phyloP scores from a whole-genome alignment of 2,113 vertebrate species.

The Semnornis frantzii region DNA sequence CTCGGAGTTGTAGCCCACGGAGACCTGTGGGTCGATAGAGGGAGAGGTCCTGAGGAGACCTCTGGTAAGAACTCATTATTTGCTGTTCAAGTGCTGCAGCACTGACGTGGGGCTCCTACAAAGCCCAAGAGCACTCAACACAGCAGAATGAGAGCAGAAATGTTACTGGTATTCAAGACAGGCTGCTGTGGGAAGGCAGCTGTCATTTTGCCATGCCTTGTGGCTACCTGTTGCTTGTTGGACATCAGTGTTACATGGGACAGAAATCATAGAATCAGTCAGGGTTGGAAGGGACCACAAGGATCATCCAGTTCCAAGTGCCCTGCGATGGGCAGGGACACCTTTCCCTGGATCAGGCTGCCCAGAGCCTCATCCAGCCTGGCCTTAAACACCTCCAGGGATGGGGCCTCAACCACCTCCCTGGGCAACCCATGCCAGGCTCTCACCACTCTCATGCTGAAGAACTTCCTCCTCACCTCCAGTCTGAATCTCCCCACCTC shows the following conservation, averaged over 20 bases:
- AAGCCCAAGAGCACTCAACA: neutral
- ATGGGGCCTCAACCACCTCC: too few relatives aligned
- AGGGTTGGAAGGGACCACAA: too few relatives aligned
- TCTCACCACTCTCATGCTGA: too few relatives aligned
- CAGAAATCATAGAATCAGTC: neutral
- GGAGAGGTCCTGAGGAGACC: conserved; percentile 1
- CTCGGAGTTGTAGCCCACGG: neutral
- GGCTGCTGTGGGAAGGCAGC: neutral
- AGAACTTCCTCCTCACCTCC: too few relatives aligned
- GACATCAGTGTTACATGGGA: neutral
- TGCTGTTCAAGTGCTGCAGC: neutral
- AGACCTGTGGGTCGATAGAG: neutral
- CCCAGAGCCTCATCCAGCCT: too few relatives aligned
- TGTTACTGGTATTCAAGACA: neutral
- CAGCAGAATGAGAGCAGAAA: neutral
- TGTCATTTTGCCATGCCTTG: neutral
- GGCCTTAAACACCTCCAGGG: too few relatives aligned
- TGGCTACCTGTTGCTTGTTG: neutral
- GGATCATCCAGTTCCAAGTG: too few relatives aligned
- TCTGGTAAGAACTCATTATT: neutral
- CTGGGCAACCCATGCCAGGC: too few relatives aligned
- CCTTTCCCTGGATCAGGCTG: too few relatives aligned
- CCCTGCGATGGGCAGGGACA: too few relatives aligned
- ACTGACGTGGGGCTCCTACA: neutral
- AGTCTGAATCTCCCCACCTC: too few relatives aligned